Evolutionary conservation across 2,113 vertebrate genomes (phyloP).

Genomic region (Vimba vimba): DNA sequence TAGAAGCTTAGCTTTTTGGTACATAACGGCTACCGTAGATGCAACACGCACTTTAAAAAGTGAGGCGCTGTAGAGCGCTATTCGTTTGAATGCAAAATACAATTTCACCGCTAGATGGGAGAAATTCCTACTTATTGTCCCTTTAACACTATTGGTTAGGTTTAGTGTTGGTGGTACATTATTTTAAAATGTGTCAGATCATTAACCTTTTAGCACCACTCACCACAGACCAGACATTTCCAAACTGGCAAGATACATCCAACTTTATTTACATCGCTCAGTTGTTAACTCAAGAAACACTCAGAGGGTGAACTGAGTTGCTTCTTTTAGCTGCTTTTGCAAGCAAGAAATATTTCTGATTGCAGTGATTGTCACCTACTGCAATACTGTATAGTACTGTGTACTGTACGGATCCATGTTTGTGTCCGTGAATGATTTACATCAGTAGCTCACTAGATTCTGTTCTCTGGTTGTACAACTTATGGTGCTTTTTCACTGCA

Average conservation of each 20-base stretch:
- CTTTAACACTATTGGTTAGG: no score
- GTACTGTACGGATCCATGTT: neutral
- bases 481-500: no score
- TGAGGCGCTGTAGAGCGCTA: no score
- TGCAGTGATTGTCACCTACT: neutral
- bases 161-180: neutral
- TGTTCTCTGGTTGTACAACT: neutral
- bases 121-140: no score
- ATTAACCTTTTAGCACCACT: neutral
- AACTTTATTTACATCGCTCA: neutral
- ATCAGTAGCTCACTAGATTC: neutral
- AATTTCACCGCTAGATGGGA: no score
- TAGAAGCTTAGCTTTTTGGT: no score
- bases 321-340: neutral
- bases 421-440: neutral
- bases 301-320: no score
- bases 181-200: neutral
- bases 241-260: neutral
- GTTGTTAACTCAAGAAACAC: neutral
- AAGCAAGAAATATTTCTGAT: neutral
- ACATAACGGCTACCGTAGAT: no score
- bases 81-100: no score
- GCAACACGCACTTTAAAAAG: no score
- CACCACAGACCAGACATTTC: neutral
- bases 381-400: neutral